Evolutionary conservation across 2,113 vertebrate species (phyloP).

Genomic region (Takifugu flavidus): DNA sequence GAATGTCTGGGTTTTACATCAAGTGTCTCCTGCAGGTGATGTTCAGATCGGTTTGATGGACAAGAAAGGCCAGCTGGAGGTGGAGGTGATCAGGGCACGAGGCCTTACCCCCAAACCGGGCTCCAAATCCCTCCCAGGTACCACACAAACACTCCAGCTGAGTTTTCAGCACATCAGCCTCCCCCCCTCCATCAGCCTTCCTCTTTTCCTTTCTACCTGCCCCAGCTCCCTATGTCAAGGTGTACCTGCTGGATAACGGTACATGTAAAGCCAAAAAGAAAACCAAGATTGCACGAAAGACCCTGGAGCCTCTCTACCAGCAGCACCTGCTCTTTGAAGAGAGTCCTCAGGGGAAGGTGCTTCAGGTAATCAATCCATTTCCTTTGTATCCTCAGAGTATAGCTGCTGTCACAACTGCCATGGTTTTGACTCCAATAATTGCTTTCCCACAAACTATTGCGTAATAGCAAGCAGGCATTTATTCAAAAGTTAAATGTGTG

Average conservation of each 20-base stretch:
- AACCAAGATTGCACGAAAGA: slow-evolving; percentile 98
- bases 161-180: background rate
- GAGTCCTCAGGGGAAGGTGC: slow-evolving; percentile 95
- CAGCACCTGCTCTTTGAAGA: slow-evolving; percentile 96
- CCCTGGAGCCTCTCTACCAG: slow-evolving; percentile 98
- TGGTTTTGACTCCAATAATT: too few species aligned
- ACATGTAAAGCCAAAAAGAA: slow-evolving; percentile 98
- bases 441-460: too few species aligned
- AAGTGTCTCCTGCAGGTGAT: slow-evolving; percentile 78
- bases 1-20: background rate
- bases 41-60: slow-evolving; percentile 98
- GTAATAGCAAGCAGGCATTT: too few species aligned
- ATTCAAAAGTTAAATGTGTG: too few species aligned
- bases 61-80: slow-evolving; percentile 96
- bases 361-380: slow-evolving; percentile 81
- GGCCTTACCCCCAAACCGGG: slow-evolving; percentile 94
- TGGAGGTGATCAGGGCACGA: slow-evolving; percentile 97
- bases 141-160: background rate
- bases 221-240: slow-evolving; percentile 96
- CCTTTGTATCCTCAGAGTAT: too few species aligned
- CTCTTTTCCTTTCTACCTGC: background rate
- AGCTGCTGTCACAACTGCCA: too few species aligned
- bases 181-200: background rate
- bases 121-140: slow-evolving; percentile 97
- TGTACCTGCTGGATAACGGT: slow-evolving; percentile 95